Base-by-base conservation (phyloP, 1,140 invertebrate species). In the Tribolium castaneum region DNA sequence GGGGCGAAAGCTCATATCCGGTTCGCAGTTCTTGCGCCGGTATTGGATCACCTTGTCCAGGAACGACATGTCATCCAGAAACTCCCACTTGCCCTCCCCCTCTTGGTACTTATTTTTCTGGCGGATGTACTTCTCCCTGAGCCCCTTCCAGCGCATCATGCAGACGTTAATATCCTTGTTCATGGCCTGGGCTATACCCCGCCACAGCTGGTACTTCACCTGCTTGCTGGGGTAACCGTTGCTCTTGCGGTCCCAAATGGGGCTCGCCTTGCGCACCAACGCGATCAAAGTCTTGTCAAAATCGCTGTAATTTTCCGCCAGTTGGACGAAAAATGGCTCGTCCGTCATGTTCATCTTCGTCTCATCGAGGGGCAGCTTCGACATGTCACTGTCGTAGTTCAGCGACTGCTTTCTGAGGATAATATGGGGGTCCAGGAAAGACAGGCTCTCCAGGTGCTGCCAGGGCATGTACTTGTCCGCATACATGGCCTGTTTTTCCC, bases 91-190 rank as follows among this genome's bases (percentile, higher is more conserved):
- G 14, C 62, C 70, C 35, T 81, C 79, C 2, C 80, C 79, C 35
- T 81, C 83, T 52, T 80, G 70, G 14, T 73, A 82, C 70, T 83
- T 83, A 6, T 76, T 78, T 66, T 82, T 83, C 59, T 83, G 82
- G 25, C 82, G 50, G 30, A 83, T 83, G 71, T 83, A 83, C 50
- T 83, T 83, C 54, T 83, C 82, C 56, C 82, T 71, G n/a, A 83
- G 59, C 3, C 80, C 81, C 52, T 83, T 83, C 82, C 82, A 83
- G 6, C 81, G 49, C 13, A 81, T 72, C 80, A 80, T 81, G 45
- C 82, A 83, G 12, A 70, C 30, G 39, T 78, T 78, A 3, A 73
- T 39, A 52, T 83, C 81, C 14, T 74, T 39, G 34, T 82, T 81
- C 51, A 83, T 70, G 1, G 25, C 56, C 7, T 76, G 14, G 7